A percentile compares a stretch with the other conserved stretches of the same genome.
Conservation (phyloP, 2,797 vertebrate species). For the Rhinatrema bivittatum region DNA sequence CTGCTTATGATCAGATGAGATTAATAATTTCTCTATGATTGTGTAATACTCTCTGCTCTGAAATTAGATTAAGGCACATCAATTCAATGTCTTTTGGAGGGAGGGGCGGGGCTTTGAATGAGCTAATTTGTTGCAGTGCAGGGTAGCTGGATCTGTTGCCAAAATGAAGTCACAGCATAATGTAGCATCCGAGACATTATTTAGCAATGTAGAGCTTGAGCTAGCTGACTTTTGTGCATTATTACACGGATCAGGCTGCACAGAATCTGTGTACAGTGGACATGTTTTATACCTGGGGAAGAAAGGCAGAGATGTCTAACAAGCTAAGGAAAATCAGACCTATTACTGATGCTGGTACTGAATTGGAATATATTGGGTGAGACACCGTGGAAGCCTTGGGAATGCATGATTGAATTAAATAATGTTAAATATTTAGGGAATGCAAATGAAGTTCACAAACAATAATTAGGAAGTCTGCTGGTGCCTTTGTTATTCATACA, state of each 20-base stretch:
- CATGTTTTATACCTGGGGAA: no score
- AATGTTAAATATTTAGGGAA: constrained; percentile 53
- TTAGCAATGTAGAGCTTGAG: constrained; percentile 8
- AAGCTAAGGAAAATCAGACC: no score
- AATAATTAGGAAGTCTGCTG: constrained; percentile 51
- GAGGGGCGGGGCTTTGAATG: constrained; percentile 18
- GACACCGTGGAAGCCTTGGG: no score
- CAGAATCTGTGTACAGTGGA: no score
- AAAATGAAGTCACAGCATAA: constrained; percentile 13
- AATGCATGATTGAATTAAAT: constrained; percentile 37
- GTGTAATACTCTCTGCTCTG: constrained; percentile 19
- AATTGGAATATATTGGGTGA: no score
- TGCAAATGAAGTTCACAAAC: constrained; percentile 41
- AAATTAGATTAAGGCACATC: constrained; percentile 20
- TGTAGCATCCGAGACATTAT: constrained; percentile 5
- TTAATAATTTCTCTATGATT: constrained; percentile 25
- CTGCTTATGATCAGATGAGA: constrained; percentile 36
- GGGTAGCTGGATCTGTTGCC: constrained; percentile 15
- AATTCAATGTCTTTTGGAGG: not conserved
- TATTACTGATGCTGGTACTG: no score
- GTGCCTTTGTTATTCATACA: constrained; percentile 51
- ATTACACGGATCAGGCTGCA: no score
- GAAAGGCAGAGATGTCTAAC: no score
- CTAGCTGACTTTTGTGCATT: not conserved
- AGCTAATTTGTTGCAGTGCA: constrained; percentile 12